These are phyloP conservation scores for Epinotia ramella DNA, from an alignment of 2,888 invertebrate genomes.

Conservation along the genomic window DNA sequence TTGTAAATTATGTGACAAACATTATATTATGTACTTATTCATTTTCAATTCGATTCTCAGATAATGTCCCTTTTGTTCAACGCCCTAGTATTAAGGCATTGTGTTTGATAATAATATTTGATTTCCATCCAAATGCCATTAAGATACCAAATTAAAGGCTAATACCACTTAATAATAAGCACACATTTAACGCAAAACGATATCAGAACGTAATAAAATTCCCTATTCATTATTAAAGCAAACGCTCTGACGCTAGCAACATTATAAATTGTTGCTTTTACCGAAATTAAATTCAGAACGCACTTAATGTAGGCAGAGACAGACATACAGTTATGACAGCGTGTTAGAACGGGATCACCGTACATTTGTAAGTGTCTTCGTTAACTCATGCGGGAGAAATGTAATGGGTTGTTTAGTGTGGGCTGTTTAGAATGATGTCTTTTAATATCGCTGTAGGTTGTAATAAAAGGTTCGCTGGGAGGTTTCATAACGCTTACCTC, in stretches of 20 bases:
- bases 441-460: constrained; percentile 61
- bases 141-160: constrained; percentile 4
- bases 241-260: constrained; percentile 48
- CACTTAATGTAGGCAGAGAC: constrained; percentile 45
- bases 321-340: constrained; percentile 21
- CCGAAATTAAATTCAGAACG: constrained; percentile 57
- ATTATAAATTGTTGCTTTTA: constrained; percentile 58
- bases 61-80: not conserved
- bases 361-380: constrained; percentile 17
- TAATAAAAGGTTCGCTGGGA: constrained; percentile 48
- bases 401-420: constrained; percentile 70
- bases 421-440: constrained; percentile 68
- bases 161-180: constrained; percentile 11
- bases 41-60: too few species aligned
- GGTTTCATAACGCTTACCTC: not conserved
- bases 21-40: too few species aligned
- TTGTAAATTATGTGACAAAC: too few species aligned
- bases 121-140: not conserved
- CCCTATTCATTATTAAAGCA: constrained; percentile 24
- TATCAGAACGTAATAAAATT: constrained; percentile 35
- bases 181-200: constrained; percentile 13
- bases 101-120: not conserved
- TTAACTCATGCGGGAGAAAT: not conserved
- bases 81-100: not conserved
- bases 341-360: constrained; percentile 44